phyloP scores from a whole-genome alignment of 1,140 invertebrate species.

The Solenopsis fugax region DNA sequence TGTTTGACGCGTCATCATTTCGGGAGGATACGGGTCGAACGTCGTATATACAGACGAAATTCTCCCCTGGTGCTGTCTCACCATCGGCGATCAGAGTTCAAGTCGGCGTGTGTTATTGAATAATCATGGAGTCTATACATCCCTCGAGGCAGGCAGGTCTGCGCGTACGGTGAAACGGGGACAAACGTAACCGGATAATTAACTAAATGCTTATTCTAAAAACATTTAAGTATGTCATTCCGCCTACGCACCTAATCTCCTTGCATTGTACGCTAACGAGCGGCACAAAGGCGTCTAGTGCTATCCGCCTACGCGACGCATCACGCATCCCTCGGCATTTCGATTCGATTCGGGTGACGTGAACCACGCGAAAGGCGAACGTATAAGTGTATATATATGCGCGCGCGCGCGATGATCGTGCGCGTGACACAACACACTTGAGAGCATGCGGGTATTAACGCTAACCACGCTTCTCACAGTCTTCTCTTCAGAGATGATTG shows the following conservation, averaged over 20 bases:
- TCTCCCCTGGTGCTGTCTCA: constrained; percentile 39
- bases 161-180: constrained; percentile 34
- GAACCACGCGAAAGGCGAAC: constrained; percentile 39
- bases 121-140: constrained; percentile 58
- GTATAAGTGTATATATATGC: not conserved
- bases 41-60: constrained; percentile 3
- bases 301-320: constrained; percentile 64
- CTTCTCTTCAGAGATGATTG: constrained; percentile 24
- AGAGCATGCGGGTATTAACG: constrained; percentile 25
- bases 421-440: constrained; percentile 30
- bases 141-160: not conserved
- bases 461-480: constrained; percentile 1
- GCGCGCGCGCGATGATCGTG: not conserved
- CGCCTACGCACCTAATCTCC: constrained; percentile 72
- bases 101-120: constrained; percentile 53
- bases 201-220: constrained; percentile 61
- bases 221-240: constrained; percentile 70
- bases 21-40: not conserved
- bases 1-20: constrained; percentile 54
- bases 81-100: constrained; percentile 54
- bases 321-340: constrained; percentile 40
- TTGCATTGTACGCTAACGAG: constrained; percentile 68
- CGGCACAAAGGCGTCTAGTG: constrained; percentile 55
- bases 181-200: constrained; percentile 63
- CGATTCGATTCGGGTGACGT: constrained; percentile 55